Evolutionary conservation across 2,888 invertebrate genomes (phyloP).

Genomic region (Caenorhabditis auriculariae): DNA sequence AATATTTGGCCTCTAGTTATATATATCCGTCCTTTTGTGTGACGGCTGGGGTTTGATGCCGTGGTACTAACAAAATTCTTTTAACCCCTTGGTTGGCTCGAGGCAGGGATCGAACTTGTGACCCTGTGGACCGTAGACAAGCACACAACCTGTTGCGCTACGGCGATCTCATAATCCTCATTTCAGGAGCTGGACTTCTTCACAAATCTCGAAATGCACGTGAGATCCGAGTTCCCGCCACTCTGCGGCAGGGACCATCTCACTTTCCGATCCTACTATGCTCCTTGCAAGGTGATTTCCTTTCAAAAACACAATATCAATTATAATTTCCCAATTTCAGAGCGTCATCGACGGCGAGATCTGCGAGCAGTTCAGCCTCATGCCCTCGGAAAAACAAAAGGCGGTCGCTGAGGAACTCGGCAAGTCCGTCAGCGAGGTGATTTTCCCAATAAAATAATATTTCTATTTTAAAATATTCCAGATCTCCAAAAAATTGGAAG

Average conservation of each 20-base stretch:
- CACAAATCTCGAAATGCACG: conserved; percentile 98
- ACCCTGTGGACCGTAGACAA: too few species aligned
- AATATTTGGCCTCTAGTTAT: too few species aligned
- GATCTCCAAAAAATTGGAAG: conserved; percentile 94
- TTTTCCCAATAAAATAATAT: conserved; percentile 1
- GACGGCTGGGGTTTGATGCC: too few species aligned
- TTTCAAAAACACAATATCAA: neutral
- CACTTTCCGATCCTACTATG: conserved; percentile 93
- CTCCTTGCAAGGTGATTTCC: conserved; percentile 81
- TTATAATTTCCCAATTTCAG: conserved; percentile 68
- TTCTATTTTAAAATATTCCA: conserved; percentile 48
- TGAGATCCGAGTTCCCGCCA: conserved; percentile 93
- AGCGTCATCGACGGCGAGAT: conserved; percentile 98
- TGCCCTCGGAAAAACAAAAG: conserved; percentile 90
- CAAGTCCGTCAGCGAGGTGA: conserved; percentile 85
- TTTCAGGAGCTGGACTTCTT: conserved; percentile 95
- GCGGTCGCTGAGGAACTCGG: conserved; percentile 91
- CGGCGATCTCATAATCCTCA: conserved; percentile 16
- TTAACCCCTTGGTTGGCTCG: conserved; percentile 1
- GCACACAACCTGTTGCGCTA: too few species aligned
- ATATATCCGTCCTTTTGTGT: too few species aligned
- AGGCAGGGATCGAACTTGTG: too few species aligned
- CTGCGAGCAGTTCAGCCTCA: conserved; percentile 95
- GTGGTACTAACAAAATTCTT: neutral
- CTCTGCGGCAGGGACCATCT: conserved; percentile 95